Base-by-base conservation (phyloP, 2,113 vertebrate genomes). In the Syngnathus typhle region DNA sequence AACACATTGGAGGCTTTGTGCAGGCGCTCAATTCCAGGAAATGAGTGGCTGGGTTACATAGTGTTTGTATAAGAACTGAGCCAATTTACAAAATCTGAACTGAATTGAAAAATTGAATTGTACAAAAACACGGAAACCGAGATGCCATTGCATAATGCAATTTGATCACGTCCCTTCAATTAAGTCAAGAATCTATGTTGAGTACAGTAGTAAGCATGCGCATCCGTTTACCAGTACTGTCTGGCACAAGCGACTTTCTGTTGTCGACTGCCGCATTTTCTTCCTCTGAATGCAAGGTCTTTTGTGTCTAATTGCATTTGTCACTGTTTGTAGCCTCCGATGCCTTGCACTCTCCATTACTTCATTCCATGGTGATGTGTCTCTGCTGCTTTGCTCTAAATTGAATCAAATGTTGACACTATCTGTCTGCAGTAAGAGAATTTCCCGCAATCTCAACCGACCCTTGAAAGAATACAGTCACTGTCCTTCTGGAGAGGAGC, bases 291-390 rank as follows among this genome's bases (percentile, higher is more conserved):
- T 60, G 68, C 64, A 54, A 63, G 58, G 63, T 77, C 73, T 77
- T 69, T 73, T 19, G 7, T 79, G 74, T 67, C 72, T 81, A 80
- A 75, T 81, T 83, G 76, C 52, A 77, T 85, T 77, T 74, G 75
- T 83, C 81, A 85, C 79, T 81, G 77, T 81, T 76, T 78, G 67
- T 75, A 78, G 75, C 43, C 65, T 66, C 59, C 65, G 78, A 68
- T 66, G 79, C 63, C 60, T 72, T 60, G 23, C 44, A 54, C 63
- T 62, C 44, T 66, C 47, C 77, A 74, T 68, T 62, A 54, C 62
- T 64, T 49, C 54, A 9, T 61, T 69, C 67, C 74, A 59, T 9
- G 18, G 60, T 69, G 67, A 47, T 75, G 65, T 12, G 37, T 46
- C 51, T 62, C 52, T 6, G 7, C 37, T 67, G 47, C 38, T 75